Evolutionary conservation across 2,888 invertebrate genomes (phyloP).

Genomic region (Cantharis flavilabris): DNA sequence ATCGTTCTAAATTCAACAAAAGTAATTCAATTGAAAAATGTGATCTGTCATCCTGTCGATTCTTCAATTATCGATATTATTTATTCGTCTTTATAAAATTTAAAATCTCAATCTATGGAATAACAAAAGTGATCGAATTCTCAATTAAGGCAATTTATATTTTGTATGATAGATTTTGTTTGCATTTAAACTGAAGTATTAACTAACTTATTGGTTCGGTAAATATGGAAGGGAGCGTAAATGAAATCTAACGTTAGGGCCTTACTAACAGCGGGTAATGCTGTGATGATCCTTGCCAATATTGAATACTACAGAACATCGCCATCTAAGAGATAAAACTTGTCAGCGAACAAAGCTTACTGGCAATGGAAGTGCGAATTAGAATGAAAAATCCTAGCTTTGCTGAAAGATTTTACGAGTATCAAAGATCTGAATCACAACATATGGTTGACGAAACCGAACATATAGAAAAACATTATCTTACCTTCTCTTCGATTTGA

Average conservation of each 20-base stretch:
- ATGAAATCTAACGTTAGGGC: neutral
- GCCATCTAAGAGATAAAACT: conserved; percentile 49
- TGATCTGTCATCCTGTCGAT: conserved; percentile 38
- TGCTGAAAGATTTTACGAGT: conserved; percentile 44
- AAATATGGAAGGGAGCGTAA: conserved; percentile 10
- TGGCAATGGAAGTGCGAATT: conserved; percentile 46
- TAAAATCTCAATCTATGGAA: conserved; percentile 35
- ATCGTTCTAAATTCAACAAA: conserved; percentile 43
- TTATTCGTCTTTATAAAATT: conserved; percentile 27
- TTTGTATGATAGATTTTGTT: neutral
- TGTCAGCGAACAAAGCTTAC: conserved; percentile 48
- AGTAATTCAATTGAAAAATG: conserved; percentile 49
- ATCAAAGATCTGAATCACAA: conserved; percentile 46
- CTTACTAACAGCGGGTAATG: conserved; percentile 10
- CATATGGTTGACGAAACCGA: conserved; percentile 41
- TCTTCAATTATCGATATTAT: conserved; percentile 21
- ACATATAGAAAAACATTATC: conserved; percentile 21
- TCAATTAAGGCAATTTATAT: neutral
- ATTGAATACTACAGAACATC: conserved; percentile 49
- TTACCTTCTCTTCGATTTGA: neutral
- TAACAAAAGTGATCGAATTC: conserved; percentile 1
- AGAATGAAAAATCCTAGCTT: conserved; percentile 47
- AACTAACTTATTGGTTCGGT: conserved; percentile 6
- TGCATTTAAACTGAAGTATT: conserved; percentile 3
- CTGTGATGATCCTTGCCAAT: conserved; percentile 45